Evolutionary conservation across 2,797 vertebrate genomes (phyloP).

Genomic region (Aphelocoma californica): DNA sequence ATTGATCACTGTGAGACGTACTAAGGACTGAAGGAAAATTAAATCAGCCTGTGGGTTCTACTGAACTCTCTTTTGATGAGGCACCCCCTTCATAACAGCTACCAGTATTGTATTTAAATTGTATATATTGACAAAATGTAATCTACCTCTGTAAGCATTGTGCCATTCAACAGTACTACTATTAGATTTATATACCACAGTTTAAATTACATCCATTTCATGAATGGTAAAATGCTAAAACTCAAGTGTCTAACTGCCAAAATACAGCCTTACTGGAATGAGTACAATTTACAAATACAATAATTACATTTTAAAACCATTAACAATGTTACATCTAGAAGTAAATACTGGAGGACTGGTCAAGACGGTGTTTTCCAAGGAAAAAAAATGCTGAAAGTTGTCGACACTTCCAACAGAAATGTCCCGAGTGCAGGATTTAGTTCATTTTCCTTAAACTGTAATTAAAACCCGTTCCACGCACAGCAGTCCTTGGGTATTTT

Average conservation of each 20-base stretch:
- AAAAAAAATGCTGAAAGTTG: constrained; percentile 74
- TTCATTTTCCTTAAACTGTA: constrained; percentile 68
- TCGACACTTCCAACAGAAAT: constrained; percentile 66
- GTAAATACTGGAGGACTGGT: constrained; percentile 93
- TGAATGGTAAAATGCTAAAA: constrained; percentile 81
- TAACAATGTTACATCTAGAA: constrained; percentile 86
- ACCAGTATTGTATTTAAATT: constrained; percentile 70
- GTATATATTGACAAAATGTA: constrained; percentile 80
- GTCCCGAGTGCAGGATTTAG: constrained; percentile 69
- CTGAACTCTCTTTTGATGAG: constrained; percentile 55
- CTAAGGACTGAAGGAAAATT: constrained; percentile 50
- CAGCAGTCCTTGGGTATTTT: constrained; percentile 62
- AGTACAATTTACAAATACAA: constrained; percentile 92
- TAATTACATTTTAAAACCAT: constrained; percentile 96
- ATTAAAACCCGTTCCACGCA: constrained; percentile 71
- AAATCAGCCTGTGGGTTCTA: constrained; percentile 29
- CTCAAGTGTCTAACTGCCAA: constrained; percentile 81
- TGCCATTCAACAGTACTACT: constrained; percentile 79
- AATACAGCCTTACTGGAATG: constrained; percentile 90
- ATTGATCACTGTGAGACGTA: constrained; percentile 56
- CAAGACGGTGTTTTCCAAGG: constrained; percentile 78
- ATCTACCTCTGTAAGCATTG: constrained; percentile 78
- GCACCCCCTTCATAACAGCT: constrained; percentile 76
- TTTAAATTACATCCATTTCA: constrained; percentile 83
- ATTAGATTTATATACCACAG: constrained; percentile 80